These are phyloP conservation scores for Ctenomys sociabilis DNA, from an alignment of 2,113 vertebrate genomes.

Conservation along the genomic window DNA sequence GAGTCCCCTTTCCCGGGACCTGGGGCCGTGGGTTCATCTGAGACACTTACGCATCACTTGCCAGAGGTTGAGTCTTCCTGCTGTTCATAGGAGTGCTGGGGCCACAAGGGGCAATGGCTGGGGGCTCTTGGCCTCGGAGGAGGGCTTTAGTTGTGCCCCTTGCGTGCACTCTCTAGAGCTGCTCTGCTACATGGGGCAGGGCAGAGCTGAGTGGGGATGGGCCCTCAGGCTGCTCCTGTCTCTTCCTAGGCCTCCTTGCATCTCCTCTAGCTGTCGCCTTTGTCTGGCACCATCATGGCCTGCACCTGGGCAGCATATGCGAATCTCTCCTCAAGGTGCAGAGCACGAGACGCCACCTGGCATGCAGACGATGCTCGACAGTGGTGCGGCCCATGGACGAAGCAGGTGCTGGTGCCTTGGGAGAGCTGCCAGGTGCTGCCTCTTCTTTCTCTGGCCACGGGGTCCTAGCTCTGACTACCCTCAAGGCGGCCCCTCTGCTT, in stretches of 20 bases:
- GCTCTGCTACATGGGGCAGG: background rate
- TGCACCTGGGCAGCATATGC: rapidly evolving
- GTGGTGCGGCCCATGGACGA: rapidly evolving
- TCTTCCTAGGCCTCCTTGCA: background rate
- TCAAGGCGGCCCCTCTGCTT: no score
- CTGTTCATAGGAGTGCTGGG: background rate
- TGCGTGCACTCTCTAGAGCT: rapidly evolving
- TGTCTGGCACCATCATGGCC: rapidly evolving
- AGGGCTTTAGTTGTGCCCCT: no score
- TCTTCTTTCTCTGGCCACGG: rapidly evolving
- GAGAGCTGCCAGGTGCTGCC: rapidly evolving
- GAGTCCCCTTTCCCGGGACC: background rate
- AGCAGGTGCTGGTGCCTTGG: rapidly evolving
- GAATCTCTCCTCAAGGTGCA: rapidly evolving
- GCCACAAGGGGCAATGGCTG: background rate
- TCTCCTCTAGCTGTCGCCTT: background rate
- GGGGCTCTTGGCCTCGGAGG: background rate
- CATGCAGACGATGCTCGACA: rapidly evolving
- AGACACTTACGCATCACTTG: rapidly evolving
- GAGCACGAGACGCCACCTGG: rapidly evolving
- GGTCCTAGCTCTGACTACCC: background rate
- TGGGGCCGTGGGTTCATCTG: rapidly evolving
- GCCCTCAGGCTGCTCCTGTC: rapidly evolving
- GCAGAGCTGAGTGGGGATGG: no score
- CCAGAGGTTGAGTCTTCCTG: background rate